Evolutionary conservation across 2,888 invertebrate species (phyloP).

Genomic region (Aphodius granarius): DNA sequence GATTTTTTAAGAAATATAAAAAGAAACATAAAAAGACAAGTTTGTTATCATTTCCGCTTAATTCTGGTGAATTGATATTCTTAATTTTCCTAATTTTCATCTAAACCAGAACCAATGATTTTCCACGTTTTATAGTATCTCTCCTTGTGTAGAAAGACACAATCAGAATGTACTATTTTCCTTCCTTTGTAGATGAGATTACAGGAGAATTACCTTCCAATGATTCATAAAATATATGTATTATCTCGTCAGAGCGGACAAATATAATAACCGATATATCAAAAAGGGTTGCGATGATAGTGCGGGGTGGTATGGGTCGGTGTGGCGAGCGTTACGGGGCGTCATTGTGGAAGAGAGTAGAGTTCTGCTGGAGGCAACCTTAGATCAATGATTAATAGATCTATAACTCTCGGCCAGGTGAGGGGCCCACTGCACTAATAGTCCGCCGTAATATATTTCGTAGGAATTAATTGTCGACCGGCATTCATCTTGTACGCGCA

Average conservation of each 20-base stretch:
- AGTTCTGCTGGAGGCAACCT: slow-evolving; percentile 40
- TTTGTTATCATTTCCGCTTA: too few species aligned
- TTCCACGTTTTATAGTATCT: too few species aligned
- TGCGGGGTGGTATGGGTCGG: background rate
- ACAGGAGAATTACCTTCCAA: background rate
- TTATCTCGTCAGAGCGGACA: slow-evolving; percentile 49
- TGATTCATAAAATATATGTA: slow-evolving; percentile 38
- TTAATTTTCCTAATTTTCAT: too few species aligned
- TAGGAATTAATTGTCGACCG: slow-evolving; percentile 49
- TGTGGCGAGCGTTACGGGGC: background rate
- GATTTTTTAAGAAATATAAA: too few species aligned
- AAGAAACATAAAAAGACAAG: too few species aligned
- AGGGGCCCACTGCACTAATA: slow-evolving; percentile 44
- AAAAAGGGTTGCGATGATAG: slow-evolving; percentile 16
- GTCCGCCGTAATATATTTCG: slow-evolving; percentile 47
- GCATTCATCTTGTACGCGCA: slow-evolving; percentile 47
- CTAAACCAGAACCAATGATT: too few species aligned
- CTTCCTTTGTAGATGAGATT: too few species aligned
- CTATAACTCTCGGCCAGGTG: slow-evolving; percentile 49
- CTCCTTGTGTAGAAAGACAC: too few species aligned
- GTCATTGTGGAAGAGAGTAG: slow-evolving; percentile 23
- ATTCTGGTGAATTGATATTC: too few species aligned
- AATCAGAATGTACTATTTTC: too few species aligned
- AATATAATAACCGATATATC: slow-evolving; percentile 46
- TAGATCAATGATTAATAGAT: slow-evolving; percentile 49